Base-by-base conservation (phyloP, 2,888 invertebrate genomes). In the Tachina grossa region DNA sequence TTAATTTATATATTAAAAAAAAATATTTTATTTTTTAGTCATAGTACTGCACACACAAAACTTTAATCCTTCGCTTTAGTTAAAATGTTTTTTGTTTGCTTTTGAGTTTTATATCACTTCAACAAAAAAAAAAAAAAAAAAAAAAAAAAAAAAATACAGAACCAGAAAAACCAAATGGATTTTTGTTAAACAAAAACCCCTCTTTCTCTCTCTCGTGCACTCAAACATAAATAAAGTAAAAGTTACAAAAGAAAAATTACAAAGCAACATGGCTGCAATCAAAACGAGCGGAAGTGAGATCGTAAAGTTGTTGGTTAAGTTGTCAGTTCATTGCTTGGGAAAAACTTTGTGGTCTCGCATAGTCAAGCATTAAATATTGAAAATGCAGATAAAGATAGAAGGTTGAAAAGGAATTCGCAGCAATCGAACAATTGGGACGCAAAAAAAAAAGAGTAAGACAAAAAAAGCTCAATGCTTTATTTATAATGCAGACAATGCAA, bases 201-300 rank as follows among this genome's bases (percentile, higher is more conserved):
- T 41, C 31, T 43, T 16, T 39, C 61, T 14, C 31, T 43, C 39
- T 39, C 61, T 14, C 13, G 9, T 49, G 19, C 19, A 47, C 8
- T 19, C 10, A 59, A n/a, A 51, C 19, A 47, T 16, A 31, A 49
- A 68, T 57, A 43, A 83, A 80, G 9, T 57, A 74, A 59, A 77
- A 65, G 41, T 61, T 87, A 84, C 88, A 88, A 47, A 89, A 89
- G 88, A 89, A 89, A 89, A 89, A 88, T 88, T 88, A 87, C 88
- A 89, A 87, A 89, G 87, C 89, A 88, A 88, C 88, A 76, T 76
- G 69, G 53, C 75, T 79, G 79, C 82, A 85, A 79, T 87, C 87
- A 88, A 89, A 90, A 89, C 87, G 87, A 88, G 86, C 89, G 88
- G 87, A 88, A 88, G 87, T 87, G 83, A 85, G 87, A 85, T 88